Percentiles rank a stretch among this genome's conserved stretches.
These are phyloP conservation scores for Brachionus calyciflorus DNA, from an alignment of 1,140 invertebrate species.

Conservation along the genomic window DNA sequence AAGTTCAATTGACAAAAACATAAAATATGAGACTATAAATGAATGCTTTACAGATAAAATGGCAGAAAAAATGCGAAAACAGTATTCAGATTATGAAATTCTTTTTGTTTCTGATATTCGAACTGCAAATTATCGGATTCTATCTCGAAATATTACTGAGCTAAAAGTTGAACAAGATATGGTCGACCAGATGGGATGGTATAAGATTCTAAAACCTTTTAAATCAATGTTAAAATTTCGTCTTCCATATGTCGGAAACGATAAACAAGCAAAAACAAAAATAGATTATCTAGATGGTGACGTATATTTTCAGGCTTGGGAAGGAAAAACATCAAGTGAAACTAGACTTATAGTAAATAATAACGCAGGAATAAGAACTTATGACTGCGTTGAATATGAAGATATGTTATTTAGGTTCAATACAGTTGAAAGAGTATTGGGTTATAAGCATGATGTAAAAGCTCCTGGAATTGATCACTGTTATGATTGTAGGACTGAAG, in stretches of 20 bases:
- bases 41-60: slow-evolving; percentile 17
- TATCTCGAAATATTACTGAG: not conserved
- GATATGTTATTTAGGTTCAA: slow-evolving; percentile 1
- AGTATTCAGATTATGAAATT: not conserved
- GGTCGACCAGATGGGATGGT: not conserved
- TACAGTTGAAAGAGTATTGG: not conserved
- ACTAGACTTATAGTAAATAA: not conserved
- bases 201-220: not conserved
- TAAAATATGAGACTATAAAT: slow-evolving; percentile 9
- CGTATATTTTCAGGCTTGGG: not conserved
- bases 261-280: not conserved
- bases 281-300: not conserved
- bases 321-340: slow-evolving; percentile 8
- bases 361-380: not conserved
- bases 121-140: not conserved
- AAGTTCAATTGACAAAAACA: not conserved
- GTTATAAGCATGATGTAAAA: not conserved
- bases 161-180: slow-evolving; percentile 5
- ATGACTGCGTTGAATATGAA: slow-evolving; percentile 7
- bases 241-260: slow-evolving; percentile 6
- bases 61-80: not conserved
- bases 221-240: slow-evolving; percentile 8
- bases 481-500: slow-evolving; percentile 5
- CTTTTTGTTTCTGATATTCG: slow-evolving; percentile 3
- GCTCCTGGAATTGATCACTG: slow-evolving; percentile 1